Conservation (phyloP, 1,140 invertebrate species). For the Drosophila azteca region DNA sequence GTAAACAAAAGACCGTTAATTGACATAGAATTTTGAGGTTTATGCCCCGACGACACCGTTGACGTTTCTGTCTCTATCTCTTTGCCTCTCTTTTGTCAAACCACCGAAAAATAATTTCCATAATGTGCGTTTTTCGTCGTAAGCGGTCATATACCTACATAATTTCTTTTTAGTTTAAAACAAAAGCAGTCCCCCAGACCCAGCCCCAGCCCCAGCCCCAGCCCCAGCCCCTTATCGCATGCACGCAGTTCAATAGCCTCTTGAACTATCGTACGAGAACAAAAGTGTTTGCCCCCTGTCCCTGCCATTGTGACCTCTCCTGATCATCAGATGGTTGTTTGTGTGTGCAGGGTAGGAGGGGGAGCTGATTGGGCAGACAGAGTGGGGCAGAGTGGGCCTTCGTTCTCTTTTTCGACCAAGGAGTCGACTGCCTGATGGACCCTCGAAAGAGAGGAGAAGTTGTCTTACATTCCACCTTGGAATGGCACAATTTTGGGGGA, state of each 20-base stretch:
- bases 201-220: neutral
- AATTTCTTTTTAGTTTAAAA: conserved; percentile 53
- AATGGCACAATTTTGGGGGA: too few relatives aligned
- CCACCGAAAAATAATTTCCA: conserved; percentile 62
- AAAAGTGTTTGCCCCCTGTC: neutral
- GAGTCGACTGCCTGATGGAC: too few relatives aligned
- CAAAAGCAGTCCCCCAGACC: conserved; percentile 26
- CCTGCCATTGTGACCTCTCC: neutral
- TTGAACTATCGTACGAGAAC: conserved; percentile 39
- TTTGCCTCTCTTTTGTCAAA: neutral
- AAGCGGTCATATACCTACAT: conserved; percentile 55
- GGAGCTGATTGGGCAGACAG: conserved; percentile 7
- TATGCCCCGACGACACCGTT: conserved; percentile 14
- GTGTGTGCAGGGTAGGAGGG: neutral
- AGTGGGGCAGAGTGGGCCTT: neutral
- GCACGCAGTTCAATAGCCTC: conserved; percentile 61
- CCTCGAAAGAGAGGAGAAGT: too few relatives aligned
- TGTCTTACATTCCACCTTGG: too few relatives aligned
- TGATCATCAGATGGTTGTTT: neutral
- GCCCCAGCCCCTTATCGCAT: conserved; percentile 2
- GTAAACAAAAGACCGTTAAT: conserved; percentile 81
- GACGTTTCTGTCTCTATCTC: conserved; percentile 13
- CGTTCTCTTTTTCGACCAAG: too few relatives aligned
- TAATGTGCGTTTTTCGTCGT: too few relatives aligned
- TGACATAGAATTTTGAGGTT: conserved; percentile 78